Base-by-base conservation (phyloP, 1,140 invertebrate species). In the Brachionus koreanus region DNA sequence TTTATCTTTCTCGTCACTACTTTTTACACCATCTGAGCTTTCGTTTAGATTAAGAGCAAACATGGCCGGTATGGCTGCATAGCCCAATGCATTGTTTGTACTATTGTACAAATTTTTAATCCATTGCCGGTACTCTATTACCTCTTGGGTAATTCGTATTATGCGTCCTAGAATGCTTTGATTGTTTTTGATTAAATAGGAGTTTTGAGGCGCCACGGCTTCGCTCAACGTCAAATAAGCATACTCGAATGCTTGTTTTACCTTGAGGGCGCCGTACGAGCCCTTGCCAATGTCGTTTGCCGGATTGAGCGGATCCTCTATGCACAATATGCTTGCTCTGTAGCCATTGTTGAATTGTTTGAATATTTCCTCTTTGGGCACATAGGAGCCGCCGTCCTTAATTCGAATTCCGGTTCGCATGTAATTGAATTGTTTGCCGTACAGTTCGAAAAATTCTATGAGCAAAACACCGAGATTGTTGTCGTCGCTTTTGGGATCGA, bases 371-470 rank as follows among this genome's bases (percentile, higher is more conserved):
- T 97, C 94, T 90, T 98, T 98, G 74, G 94, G 93, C 86, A 98
- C 93, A 88, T 98, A 98, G 83, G 92, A 91, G 67, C 96, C 96
- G 49, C 95, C 95, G 43, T 75, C 69, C 87, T 95, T 93, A 81
- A 98, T 92, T 67, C 95, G 90, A 85, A 99, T 98, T 74, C 93
- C 97, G 84, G 95, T 95, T 86, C 94, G 94, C 84, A 96, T 92
- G 86, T 98, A 90, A 89, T 99, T 98, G 88, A 98, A 98, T 87
- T 96, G 94, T 82, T 93, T 90, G 25, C 97, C 97, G 88, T 98
- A 99, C 35, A 98, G 89, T 89, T 98, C 96, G 87, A 98, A 95
- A 91, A 98, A 98, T 90, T 98, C 95, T 83, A 98, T 94, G 82
- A 99, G 90, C 83, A 98, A 90, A 77, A 97, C 94, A 83, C 96